phyloP scores from a whole-genome alignment of 2,888 invertebrate genomes.

The Theretra japonica region DNA sequence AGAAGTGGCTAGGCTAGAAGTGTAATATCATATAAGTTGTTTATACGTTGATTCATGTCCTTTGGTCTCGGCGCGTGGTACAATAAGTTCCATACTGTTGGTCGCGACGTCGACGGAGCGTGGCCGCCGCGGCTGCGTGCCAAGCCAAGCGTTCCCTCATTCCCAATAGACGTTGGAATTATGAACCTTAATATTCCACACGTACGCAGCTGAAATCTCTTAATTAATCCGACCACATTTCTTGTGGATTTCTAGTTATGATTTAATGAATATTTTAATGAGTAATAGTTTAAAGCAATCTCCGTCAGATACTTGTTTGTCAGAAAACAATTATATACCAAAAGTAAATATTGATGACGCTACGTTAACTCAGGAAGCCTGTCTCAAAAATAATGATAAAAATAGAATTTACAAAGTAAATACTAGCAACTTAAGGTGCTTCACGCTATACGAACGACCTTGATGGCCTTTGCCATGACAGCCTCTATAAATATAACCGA shows the following conservation, averaged over 20 bases:
- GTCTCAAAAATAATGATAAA: neutral
- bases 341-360: neutral
- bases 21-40: neutral
- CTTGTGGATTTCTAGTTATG: neutral
- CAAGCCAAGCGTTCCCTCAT: slow-evolving; percentile 63
- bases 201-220: neutral
- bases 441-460: neutral
- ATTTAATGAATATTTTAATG: neutral
- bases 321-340: neutral
- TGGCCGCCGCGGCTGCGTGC: slow-evolving; percentile 54
- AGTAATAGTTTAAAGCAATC: neutral
- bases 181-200: slow-evolving; percentile 40
- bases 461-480: neutral
- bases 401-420: neutral
- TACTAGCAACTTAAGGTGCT: neutral
- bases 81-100: slow-evolving; percentile 59
- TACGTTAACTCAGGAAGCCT: neutral
- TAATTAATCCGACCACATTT: slow-evolving; percentile 1
- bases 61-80: slow-evolving; percentile 48
- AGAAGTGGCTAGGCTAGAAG: neutral
- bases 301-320: too few species aligned
- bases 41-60: slow-evolving; percentile 2
- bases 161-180: slow-evolving; percentile 57
- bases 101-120: slow-evolving; percentile 60
- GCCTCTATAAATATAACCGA: neutral